These are phyloP conservation scores for Acanthosepion esculentum DNA, from an alignment of 2,888 invertebrate species.

Conservation along the genomic window DNA sequence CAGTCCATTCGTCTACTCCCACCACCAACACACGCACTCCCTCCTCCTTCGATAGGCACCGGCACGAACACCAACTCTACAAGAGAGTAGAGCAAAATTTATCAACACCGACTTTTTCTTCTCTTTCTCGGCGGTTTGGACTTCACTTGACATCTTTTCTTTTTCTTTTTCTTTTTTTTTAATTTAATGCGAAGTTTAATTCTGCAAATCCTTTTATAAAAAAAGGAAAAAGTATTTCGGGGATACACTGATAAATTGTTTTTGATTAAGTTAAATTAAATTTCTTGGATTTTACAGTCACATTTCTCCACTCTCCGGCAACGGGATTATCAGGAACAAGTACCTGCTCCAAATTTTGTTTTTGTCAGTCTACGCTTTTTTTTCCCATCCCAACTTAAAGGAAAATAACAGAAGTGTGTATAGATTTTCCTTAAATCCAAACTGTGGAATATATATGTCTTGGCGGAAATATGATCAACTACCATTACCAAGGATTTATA, in stretches of 20 bases:
- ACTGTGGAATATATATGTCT: not conserved
- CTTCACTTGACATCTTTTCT: not conserved
- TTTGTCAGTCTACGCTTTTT: too few relatives aligned
- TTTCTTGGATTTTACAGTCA: not conserved
- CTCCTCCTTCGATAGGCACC: slow-evolving; percentile 33
- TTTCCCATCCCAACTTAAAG: not conserved
- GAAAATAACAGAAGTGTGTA: not conserved
- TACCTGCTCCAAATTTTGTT: not conserved
- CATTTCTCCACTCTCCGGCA: not conserved
- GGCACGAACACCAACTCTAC: not conserved
- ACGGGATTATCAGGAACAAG: slow-evolving; percentile 33
- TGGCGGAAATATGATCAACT: not conserved
- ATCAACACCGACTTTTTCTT: not conserved
- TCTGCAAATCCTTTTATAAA: not conserved
- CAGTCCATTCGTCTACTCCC: not conserved
- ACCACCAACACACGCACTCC: not conserved
- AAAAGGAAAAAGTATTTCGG: not conserved
- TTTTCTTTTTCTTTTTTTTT: not conserved
- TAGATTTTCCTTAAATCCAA: not conserved
- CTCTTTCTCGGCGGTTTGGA: not conserved
- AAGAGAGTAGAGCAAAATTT: not conserved
- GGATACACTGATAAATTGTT: not conserved
- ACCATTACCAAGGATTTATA: not conserved
- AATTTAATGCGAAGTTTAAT: slow-evolving; percentile 8
- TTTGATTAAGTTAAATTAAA: not conserved